Evolutionary conservation across 1,140 invertebrate genomes (phyloP), one percentile per base, ranked within the genome.

Genomic region (Drosophila novamexicana): DNA sequence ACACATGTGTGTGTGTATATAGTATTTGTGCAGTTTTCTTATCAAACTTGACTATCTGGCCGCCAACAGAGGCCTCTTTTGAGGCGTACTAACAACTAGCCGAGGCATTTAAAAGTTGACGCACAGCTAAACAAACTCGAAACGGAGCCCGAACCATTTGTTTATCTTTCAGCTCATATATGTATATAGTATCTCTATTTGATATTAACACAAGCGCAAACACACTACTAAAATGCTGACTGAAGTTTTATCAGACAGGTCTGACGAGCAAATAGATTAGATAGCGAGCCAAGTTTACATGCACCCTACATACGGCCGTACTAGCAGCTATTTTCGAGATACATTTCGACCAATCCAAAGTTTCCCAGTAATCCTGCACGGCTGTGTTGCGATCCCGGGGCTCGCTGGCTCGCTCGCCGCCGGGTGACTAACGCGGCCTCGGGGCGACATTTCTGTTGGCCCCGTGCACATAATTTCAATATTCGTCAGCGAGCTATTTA

Each of bases 381-480:
- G 49, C 6, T 14, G 49, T 34, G 22, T 29, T 29, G 22, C 22
- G 9, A 37, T 10, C 52, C 52, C 34, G 14, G 52, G n/a, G 14
- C 9, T 36, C 1, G 52, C 16, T 42, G 12, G 40, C 5, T 49
- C 18, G 18, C 32, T 53, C 34, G 52, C 52, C 14, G 32, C n/a
- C 9, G 36, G 29, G 32, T 82, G 79, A 83, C 81, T 79, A 79
- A 84, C 65, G 59, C 68, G 74, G 68, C 66, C 74, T 69, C 80
- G 84, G 80, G 80, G 83, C 81, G 83, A 86, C 83, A 86, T 88
- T 86, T 83, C 88, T 79, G 83, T 89, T 83, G 80, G 84, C 84
- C 84, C 84, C 84, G 84, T 80, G 74, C 69, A 79, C 84, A 89
- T 89, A 89, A 89, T 89, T 89, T 89, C 77, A 90, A 90, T 89